Base-by-base conservation (phyloP, 2,888 invertebrate species). In the Drosophila phalerata region DNA sequence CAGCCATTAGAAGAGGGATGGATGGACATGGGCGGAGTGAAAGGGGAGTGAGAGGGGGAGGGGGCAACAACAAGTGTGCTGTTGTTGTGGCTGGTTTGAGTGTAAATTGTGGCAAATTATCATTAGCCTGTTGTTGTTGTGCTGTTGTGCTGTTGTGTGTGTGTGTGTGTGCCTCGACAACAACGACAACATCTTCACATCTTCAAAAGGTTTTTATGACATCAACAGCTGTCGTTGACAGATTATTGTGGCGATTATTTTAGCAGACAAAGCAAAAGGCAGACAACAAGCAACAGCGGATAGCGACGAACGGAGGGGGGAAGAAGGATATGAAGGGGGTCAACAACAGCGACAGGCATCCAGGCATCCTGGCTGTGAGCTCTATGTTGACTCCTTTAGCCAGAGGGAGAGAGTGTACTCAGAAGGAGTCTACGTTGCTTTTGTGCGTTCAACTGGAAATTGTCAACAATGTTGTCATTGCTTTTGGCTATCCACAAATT, bases 221-320 rank as follows among this genome's bases (percentile, higher is more conserved):
- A 91, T 91, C 90, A 91, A 89, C 92, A 92, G 91, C 91, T 92
- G 92, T 91, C 90, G 91, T 90, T 90, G 91, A 92, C 91, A 91
- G 92, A 91, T 91, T 91, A 92, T 91, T 90, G 91, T 88, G 91
- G 91, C 90, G 92, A 92, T 92, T 91, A 92, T 91, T 91, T 91
- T 83, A 82, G 85, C 81, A 84, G 75, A 69, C 74, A 73, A 69
- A 73, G 76, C 77, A 61, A 73, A 77, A 58, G 72, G 68, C 67
- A 65, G 66, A 64, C 72, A 80, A 56, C 40, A 40, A 32, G 37
- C 13, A 8, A 42, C 19, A 19, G 22, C 19, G 25, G 30, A 19
- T 15, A 10, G 19, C 2, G 58, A 48, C 38, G 13, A 11, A 8
- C 19, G 11, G 30, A 11, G 11, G 30, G 11, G 30, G 5, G 8